Conservation (phyloP, 2,113 vertebrate genomes). For the Azemiops feae region DNA sequence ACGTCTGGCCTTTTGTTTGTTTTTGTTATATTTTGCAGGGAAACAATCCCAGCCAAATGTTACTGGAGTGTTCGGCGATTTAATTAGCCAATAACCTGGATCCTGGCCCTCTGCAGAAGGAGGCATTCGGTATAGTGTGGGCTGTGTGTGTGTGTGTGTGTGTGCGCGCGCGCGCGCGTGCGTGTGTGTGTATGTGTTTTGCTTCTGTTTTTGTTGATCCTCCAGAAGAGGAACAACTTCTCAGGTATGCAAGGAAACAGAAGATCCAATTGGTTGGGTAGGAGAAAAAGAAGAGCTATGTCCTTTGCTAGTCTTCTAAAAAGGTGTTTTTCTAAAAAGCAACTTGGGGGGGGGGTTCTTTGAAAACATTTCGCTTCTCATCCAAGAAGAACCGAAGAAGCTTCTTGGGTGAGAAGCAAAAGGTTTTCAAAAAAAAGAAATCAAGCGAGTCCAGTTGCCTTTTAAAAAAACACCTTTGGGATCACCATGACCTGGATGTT, state of each 20-base stretch:
- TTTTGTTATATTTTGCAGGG: constrained; percentile 42
- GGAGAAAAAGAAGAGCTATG: neutral
- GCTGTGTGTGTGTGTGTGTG: neutral
- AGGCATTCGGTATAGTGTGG: constrained; percentile 41
- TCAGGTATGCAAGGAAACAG: neutral
- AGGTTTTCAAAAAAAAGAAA: neutral
- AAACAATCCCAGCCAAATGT: constrained; percentile 50
- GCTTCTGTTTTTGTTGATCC: constrained; percentile 25
- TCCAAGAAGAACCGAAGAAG: too few species aligned
- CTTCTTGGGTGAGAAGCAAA: neutral
- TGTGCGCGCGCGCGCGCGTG: too few species aligned
- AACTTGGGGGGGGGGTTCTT: too few species aligned
- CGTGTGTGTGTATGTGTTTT: neutral
- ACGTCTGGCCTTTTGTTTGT: constrained; percentile 59
- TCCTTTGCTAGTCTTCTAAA: neutral
- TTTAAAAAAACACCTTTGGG: too few species aligned
- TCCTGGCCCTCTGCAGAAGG: constrained; percentile 22
- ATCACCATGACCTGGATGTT: too few species aligned
- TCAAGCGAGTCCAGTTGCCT: too few species aligned
- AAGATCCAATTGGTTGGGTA: neutral
- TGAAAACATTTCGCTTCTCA: too few species aligned
- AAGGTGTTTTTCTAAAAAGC: neutral
- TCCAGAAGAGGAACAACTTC: neutral
- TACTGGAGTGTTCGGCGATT: constrained; percentile 59
- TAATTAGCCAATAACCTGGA: constrained; percentile 64